Base-by-base conservation (phyloP, 2,888 invertebrate species). In the Ennomos erosarius region DNA sequence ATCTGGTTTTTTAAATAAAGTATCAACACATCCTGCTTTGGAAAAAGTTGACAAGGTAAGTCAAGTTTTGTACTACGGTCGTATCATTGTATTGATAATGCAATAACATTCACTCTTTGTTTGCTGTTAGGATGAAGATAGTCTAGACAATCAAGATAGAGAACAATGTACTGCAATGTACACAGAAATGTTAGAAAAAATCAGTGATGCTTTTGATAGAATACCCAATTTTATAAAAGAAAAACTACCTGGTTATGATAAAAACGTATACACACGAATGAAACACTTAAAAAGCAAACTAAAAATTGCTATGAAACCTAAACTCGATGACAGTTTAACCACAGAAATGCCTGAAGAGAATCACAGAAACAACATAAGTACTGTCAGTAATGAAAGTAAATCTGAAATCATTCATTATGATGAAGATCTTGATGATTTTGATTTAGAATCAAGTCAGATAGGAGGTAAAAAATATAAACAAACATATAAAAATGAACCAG, bases 181-280 rank as follows among this genome's bases (percentile, higher is more conserved):
- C 65, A 86, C 93, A 64, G 92, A 95, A 70, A 76, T 95, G 39
- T 81, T 95, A 71, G 95, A 95, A 71, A 95, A 94, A 82, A 93
- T 94, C 70, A 93, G 91, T 62, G 84, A 83, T 16, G 94, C 95
- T 0, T 93, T 96, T 65, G 94, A 94, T 68, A 93, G 93, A 82
- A 94, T 96, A 68, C 95, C 95, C 1, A 83, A 93, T 10, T 87
- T 92, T 63, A 92, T 94, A 40, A 93, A 95, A 64, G 90, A 93
- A 67, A 90, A 93, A 64, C 93, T 95, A 52, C 94, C 94, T 1
- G 94, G 94, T 0, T 95, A 95, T 74, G 92, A 95, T 67, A 79
- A 81, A 13, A 87, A 84, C 42, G 90, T 91, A 8, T 95, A 93
- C 73, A 81, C 89, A 1, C 93, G 93, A 75, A 81, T 95, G 8